phyloP scores from a whole-genome alignment of 2,113 vertebrate genomes.

The Geococcyx californianus region DNA sequence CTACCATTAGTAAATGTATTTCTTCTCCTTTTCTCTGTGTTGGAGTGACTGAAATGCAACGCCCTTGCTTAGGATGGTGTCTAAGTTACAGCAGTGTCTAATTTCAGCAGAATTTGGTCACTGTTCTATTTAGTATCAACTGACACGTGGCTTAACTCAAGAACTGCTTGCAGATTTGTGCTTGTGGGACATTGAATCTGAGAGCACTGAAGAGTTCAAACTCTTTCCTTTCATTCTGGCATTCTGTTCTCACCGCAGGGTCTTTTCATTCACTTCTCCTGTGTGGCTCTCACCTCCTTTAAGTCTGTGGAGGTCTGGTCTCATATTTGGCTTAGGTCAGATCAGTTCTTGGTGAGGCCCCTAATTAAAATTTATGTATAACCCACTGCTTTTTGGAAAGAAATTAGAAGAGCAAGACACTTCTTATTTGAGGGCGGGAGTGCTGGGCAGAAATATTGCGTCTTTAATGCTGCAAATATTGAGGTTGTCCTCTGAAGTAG shows the following conservation, averaged over 20 bases:
- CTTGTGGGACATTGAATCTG: background rate
- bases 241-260: background rate
- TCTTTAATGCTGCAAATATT: background rate
- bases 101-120: background rate
- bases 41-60: background rate
- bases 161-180: background rate
- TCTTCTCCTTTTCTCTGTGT: background rate
- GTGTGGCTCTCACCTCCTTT: background rate
- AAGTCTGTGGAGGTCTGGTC: background rate
- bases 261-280: background rate
- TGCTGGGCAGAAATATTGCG: background rate
- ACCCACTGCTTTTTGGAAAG: background rate
- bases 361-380: background rate
- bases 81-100: background rate
- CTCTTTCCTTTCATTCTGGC: conserved; percentile 11
- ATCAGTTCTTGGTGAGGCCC: background rate
- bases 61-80: background rate
- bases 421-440: background rate
- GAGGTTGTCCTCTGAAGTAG: background rate
- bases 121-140: background rate
- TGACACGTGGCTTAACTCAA: background rate
- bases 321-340: background rate
- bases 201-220: background rate
- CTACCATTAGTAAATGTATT: background rate
- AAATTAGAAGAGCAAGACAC: background rate